A percentile compares a stretch with the other conserved stretches of the same genome.
Evolutionary conservation across 1,140 invertebrate species (phyloP).

Genomic region (Drosophila miranda): DNA sequence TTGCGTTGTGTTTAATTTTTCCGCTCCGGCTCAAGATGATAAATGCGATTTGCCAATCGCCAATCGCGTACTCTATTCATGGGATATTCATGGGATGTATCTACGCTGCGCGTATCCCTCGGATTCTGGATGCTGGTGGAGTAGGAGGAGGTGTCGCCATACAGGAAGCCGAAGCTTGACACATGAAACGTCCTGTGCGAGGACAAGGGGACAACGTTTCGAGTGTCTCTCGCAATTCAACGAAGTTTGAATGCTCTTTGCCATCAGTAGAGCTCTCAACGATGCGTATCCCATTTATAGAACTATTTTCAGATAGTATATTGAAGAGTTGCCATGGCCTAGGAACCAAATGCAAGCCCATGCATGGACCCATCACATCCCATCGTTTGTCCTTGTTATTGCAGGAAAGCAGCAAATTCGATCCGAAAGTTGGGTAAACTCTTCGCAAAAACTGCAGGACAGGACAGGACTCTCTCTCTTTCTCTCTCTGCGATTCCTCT

Average conservation of each 20-base stretch:
- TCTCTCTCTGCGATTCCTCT: constrained; percentile 2
- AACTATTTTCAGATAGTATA: too few relatives aligned
- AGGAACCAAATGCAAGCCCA: too few relatives aligned
- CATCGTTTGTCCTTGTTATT: too few relatives aligned
- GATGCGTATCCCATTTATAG: too few relatives aligned
- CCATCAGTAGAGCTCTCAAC: too few relatives aligned
- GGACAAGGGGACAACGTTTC: background rate
- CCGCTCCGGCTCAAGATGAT: constrained; percentile 61
- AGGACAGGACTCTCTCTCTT: too few relatives aligned
- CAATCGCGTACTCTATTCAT: constrained; percentile 18
- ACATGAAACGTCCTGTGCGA: constrained; percentile 66
- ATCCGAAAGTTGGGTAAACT: constrained; percentile 23
- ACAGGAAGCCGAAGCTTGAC: constrained; percentile 66
- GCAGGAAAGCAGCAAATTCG: background rate
- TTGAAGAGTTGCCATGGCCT: too few relatives aligned
- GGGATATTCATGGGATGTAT: constrained; percentile 16
- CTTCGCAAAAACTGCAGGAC: too few relatives aligned
- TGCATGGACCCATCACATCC: too few relatives aligned
- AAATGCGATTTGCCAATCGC: constrained; percentile 51
- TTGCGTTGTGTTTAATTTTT: constrained; percentile 65
- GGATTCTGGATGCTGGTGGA: background rate
- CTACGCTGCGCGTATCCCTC: background rate
- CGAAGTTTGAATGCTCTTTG: constrained; percentile 35
- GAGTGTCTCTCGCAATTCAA: background rate
- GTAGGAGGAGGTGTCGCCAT: constrained; percentile 46